These are phyloP conservation scores for Takifugu ocellatus DNA, from an alignment of 2,797 vertebrate species.

Conservation along the genomic window DNA sequence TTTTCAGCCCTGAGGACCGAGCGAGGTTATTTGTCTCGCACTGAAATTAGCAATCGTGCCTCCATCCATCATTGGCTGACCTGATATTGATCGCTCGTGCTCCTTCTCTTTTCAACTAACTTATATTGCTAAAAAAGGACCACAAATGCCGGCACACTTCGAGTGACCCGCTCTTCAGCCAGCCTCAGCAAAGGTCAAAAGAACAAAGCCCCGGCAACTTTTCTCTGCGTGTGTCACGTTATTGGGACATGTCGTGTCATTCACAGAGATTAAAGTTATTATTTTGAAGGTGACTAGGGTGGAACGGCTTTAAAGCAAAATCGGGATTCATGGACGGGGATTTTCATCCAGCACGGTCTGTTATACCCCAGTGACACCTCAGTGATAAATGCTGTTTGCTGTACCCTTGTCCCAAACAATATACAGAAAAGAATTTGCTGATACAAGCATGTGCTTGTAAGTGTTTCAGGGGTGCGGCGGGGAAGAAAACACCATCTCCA, in stretches of 20 bases:
- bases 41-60: slow-evolving; percentile 78
- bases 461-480: slow-evolving; percentile 40
- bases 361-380: slow-evolving; percentile 47
- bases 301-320: slow-evolving; percentile 39
- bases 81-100: slow-evolving; percentile 73
- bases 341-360: slow-evolving; percentile 40
- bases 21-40: slow-evolving; percentile 73
- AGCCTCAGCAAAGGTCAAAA: slow-evolving; percentile 42
- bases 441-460: slow-evolving; percentile 47
- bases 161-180: slow-evolving; percentile 32
- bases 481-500: slow-evolving; percentile 22
- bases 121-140: slow-evolving; percentile 75
- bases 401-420: slow-evolving; percentile 54
- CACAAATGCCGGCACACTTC: slow-evolving; percentile 60
- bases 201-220: slow-evolving; percentile 2
- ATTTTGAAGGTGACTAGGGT: slow-evolving; percentile 55
- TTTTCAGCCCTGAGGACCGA: slow-evolving; percentile 46
- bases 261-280: slow-evolving; percentile 43
- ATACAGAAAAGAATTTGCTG: slow-evolving; percentile 47
- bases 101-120: slow-evolving; percentile 78
- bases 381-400: slow-evolving; percentile 53
- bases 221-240: neutral
- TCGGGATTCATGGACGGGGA: slow-evolving; percentile 24
- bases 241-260: slow-evolving; percentile 34
- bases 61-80: slow-evolving; percentile 80